These are phyloP conservation scores for Entomyzon cyanotis DNA, from an alignment of 2,113 vertebrate species.

Conservation along the genomic window DNA sequence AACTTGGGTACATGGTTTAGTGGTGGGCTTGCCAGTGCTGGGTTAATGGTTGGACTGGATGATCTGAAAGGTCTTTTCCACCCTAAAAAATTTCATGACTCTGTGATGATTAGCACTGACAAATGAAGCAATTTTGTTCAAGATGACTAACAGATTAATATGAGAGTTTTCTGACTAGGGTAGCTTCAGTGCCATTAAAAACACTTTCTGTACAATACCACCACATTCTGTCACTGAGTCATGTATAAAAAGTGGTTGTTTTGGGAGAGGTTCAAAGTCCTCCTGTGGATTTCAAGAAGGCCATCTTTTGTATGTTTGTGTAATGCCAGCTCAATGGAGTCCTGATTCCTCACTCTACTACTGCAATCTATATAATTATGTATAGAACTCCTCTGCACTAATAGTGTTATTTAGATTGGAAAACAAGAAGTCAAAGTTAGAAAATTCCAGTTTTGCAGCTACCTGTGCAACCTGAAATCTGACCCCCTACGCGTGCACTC, in stretches of 20 bases:
- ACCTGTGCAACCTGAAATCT: not conserved
- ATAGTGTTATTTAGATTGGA: not conserved
- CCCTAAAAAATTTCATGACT: not conserved
- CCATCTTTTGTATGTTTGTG: not conserved
- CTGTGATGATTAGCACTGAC: not conserved
- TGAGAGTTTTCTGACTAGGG: not conserved
- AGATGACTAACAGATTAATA: slow-evolving; percentile 20
- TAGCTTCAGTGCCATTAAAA: not conserved
- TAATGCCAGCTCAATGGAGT: not conserved
- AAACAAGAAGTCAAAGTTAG: not conserved
- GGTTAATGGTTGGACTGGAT: not conserved
- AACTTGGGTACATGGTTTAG: not conserved
- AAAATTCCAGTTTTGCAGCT: slow-evolving; percentile 3
- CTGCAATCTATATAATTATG: not conserved
- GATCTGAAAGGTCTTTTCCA: not conserved
- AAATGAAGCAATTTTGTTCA: slow-evolving; percentile 36
- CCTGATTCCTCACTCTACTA: not conserved
- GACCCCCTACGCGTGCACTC: not conserved
- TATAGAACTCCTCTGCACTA: not conserved
- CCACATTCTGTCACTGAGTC: not conserved
- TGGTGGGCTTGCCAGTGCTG: not conserved
- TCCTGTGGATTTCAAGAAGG: not conserved
- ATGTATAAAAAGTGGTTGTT: not conserved
- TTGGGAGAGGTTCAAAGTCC: not conserved
- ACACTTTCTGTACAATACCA: not conserved